These are phyloP conservation scores for Hyposoter dolosus DNA, from an alignment of 2,888 invertebrate genomes.

Conservation along the genomic window DNA sequence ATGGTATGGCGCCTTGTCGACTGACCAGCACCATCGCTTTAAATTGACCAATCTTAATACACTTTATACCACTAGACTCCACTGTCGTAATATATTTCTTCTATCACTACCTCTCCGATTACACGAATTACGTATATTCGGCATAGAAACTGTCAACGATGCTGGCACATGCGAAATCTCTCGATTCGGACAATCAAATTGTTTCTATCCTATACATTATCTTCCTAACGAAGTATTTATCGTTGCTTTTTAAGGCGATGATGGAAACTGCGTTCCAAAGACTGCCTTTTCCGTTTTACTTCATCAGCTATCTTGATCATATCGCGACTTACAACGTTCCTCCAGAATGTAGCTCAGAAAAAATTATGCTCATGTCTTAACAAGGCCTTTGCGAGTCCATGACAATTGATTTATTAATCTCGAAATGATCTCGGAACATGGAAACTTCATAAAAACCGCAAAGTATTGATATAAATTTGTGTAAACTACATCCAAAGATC, in stretches of 20 bases:
- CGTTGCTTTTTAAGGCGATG: not conserved
- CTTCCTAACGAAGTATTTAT: not conserved
- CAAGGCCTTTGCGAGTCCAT: not conserved
- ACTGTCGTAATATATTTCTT: conserved; percentile 37
- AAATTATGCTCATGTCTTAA: not conserved
- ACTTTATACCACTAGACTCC: conserved; percentile 23
- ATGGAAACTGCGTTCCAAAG: not conserved
- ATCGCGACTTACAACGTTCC: not conserved
- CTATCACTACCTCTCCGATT: conserved; percentile 8
- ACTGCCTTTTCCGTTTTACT: not conserved
- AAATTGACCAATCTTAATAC: conserved; percentile 81
- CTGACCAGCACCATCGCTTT: conserved; percentile 77
- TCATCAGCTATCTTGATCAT: not conserved
- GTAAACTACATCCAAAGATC: not conserved
- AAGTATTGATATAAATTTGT: not conserved
- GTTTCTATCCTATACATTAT: not conserved
- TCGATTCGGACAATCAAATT: not conserved
- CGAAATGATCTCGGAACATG: not conserved
- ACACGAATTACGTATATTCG: not conserved
- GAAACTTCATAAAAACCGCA: not conserved
- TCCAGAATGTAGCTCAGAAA: not conserved
- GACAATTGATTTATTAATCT: not conserved
- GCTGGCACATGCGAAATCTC: not conserved
- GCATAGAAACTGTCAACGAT: conserved; percentile 1
- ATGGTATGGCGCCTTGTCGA: conserved; percentile 83